Base-by-base conservation (phyloP, 2,888 invertebrate species). In the Stenolophus ochropezus region DNA sequence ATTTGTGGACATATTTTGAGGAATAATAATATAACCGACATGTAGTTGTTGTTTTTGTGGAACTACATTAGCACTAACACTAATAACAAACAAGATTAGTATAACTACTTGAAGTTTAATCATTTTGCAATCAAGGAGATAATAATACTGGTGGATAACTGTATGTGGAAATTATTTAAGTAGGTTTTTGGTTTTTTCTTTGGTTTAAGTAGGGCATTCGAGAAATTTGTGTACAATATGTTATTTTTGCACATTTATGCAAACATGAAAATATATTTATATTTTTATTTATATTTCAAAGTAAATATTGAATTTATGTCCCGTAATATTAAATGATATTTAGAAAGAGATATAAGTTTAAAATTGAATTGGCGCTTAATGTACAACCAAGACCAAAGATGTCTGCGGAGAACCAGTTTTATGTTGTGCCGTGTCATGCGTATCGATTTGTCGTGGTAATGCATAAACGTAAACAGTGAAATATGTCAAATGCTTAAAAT, bases 381-480 rank as follows among this genome's bases (percentile, higher is more conserved):
- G 8, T 4, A 21, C 3, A 2, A 47, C 33, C 77, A 61, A 61
- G 77, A 49, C 61, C 77, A 42, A 42, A 6, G 6, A 11, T 42
- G 11, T 42, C 33, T 11, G 6, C 21, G 56, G 47, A 61, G 49
- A 77, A 49, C 23, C 21, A 14, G 16, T 1, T 73, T 4, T 27
- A n/a, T n/a, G 33, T 42, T 33, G 14, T 21, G 77, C 65, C 18
- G 3, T 14, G 76, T 76, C 76, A 76, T 58, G 25, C 3, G 2
- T 23, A 77, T 77, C 42, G 16, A 61, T 11, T 77, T 21, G 47
- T 58, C 18, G 23, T 77, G 77, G 23, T 51, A 20, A 23, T 49
- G 23, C 20, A 47, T 2, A 65, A 77, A 77, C 77, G 47, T 77
- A 77, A 77, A 77, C 77, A 77, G 25, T 47, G 47, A 51, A 76